Conservation (phyloP, 1,140 invertebrate species). For the Coenobita brevimanus region DNA sequence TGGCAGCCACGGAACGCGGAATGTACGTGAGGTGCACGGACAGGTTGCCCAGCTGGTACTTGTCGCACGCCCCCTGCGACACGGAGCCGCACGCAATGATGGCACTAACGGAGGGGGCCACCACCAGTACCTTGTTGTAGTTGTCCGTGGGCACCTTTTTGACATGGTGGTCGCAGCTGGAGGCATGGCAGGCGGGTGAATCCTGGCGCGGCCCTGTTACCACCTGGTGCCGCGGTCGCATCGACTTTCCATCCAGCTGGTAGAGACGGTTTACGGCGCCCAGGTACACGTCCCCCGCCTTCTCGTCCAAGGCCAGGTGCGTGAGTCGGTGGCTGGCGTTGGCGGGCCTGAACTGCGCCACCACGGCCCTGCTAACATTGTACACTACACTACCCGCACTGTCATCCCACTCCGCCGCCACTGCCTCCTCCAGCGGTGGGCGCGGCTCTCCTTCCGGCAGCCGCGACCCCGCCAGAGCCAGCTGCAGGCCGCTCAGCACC, state of each 20-base stretch:
- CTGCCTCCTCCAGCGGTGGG: conserved; percentile 6
- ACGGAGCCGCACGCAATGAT: conserved; percentile 92
- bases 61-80: conserved; percentile 89
- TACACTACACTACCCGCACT: conserved; percentile 47
- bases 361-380: conserved; percentile 63
- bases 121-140: conserved; percentile 92
- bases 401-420: conserved; percentile 41
- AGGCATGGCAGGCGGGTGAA: conserved; percentile 90
- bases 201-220: conserved; percentile 86
- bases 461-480: conserved; percentile 47
- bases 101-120: conserved; percentile 85
- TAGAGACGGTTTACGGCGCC: conserved; percentile 95
- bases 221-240: conserved; percentile 85
- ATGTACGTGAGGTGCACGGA: conserved; percentile 81
- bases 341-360: conserved; percentile 66
- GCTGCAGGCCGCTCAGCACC: conserved; percentile 49
- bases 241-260: conserved; percentile 86
- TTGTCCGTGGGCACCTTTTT: conserved; percentile 84
- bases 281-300: conserved; percentile 92
- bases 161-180: conserved; percentile 81
- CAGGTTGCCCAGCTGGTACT: conserved; percentile 76
- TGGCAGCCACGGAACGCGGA: conserved; percentile 88
- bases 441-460: conserved; percentile 41
- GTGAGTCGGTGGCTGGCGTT: conserved; percentile 74
- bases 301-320: conserved; percentile 92